A percentile compares a stretch with the other conserved stretches of the same genome.
phyloP scores from a whole-genome alignment of 2,797 vertebrate species.

The Miichthys miiuy region DNA sequence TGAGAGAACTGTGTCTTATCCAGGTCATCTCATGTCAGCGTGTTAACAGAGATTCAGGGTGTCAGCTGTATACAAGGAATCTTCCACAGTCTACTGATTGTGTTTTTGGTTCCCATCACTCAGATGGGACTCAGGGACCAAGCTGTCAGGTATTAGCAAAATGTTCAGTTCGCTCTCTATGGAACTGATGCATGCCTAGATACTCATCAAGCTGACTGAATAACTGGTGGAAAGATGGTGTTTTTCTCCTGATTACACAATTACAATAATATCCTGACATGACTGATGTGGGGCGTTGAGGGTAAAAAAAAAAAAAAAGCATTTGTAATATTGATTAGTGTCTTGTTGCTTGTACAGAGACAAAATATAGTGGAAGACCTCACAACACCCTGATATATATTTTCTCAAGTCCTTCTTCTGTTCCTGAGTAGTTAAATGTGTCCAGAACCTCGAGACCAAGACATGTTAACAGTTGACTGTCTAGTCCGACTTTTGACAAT shows the following conservation, averaged over 20 bases:
- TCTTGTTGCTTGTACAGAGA: constrained; percentile 10
- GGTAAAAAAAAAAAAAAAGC: background rate
- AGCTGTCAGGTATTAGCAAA: background rate
- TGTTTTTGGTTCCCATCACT: background rate
- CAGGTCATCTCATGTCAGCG: too few relatives aligned
- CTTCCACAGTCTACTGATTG: background rate
- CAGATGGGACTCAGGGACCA: background rate
- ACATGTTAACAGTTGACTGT: background rate
- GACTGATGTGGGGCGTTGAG: background rate
- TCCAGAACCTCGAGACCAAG: background rate
- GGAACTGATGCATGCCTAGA: background rate
- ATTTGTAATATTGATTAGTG: background rate
- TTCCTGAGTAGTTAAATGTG: constrained; percentile 29
- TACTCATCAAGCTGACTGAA: background rate
- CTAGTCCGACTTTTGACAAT: background rate
- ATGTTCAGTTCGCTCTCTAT: background rate
- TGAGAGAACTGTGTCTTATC: background rate
- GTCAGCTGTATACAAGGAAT: background rate
- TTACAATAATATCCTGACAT: background rate
- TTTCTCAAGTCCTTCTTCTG: background rate
- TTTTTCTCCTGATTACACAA: background rate
- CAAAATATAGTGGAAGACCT: constrained; percentile 59
- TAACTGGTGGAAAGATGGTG: background rate
- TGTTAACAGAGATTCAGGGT: background rate
- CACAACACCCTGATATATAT: background rate